Evolutionary conservation across 1,140 invertebrate genomes (phyloP), one percentile per base, ranked within the genome.

Genomic region (Nasonia giraulti): DNA sequence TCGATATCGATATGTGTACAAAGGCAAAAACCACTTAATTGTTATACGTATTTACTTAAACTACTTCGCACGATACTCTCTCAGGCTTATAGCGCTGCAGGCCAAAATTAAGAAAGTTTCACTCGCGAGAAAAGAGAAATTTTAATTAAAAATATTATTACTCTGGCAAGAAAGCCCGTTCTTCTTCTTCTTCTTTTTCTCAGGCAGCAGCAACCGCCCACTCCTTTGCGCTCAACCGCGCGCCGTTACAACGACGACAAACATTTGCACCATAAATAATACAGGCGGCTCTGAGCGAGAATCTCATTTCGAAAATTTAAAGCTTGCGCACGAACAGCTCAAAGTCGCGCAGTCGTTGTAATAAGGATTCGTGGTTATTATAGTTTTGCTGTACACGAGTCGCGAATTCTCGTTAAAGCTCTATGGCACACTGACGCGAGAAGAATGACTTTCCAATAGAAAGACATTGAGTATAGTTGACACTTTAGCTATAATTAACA

Each of bases 71-170:
- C n/a, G 17, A n/a, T 20, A 62, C 12, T 12, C 47, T 10, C 47
- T 37, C 8, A 20, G n/a, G 4, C 6, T n/a, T n/a, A 17, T 20
- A n/a, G n/a, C 17, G 55, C 50, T 17, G 50, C 50, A 55, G 3
- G 37, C 17, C 20, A 27, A 76, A 76, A 76, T 76, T 76, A 76
- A 76, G 40, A 76, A 76, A 76, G 74, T 76, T 76, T 74, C 31
- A 12, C 6, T 20, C 33, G 4, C 11, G n/a, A 71, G 68, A 3
- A 40, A 17, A 74, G 17, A 74, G 37, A 74, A 74, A 40, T 74
- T 23, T 76, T 76, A 44, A 76, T 76, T 76, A 76, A 76, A 76
- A 76, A 76, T 76, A 76, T 76, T 27, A 76, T 76, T 76, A 50
- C 40, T 50, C 10, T 44, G 7, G 44, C 27, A 5, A 62, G 55